Conservation (phyloP, 2,113 vertebrate genomes). For the Prolemur simus region DNA sequence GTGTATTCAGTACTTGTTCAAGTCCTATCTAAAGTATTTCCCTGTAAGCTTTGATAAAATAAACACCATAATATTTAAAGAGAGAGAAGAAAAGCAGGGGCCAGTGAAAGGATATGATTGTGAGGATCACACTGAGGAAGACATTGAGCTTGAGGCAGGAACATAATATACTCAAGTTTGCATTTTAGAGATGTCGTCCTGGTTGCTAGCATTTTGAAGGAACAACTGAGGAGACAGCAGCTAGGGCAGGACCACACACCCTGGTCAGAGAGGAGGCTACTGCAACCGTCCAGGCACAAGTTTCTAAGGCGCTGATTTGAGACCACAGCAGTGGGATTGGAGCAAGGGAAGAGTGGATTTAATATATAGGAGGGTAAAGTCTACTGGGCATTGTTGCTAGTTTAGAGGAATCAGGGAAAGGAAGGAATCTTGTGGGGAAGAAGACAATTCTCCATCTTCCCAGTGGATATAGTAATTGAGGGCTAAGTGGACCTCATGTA, state of each 20-base stretch:
- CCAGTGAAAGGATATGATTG: background rate
- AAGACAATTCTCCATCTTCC: background rate
- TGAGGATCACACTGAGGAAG: background rate
- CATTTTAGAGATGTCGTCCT: background rate
- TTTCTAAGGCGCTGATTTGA: background rate
- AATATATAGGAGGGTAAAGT: background rate
- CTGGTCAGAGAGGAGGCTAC: background rate
- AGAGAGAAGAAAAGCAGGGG: background rate
- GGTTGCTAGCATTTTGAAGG: background rate
- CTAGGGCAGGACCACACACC: background rate
- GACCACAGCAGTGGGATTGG: background rate
- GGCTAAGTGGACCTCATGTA: background rate
- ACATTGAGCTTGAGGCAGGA: background rate
- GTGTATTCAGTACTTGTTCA: background rate
- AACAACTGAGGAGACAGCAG: background rate
- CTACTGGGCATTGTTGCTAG: background rate
- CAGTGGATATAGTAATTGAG: background rate
- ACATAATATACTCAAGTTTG: background rate
- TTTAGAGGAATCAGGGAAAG: background rate
- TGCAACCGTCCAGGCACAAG: background rate
- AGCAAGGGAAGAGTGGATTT: background rate
- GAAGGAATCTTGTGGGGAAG: background rate
- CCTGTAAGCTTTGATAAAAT: background rate
- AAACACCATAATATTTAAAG: constrained; percentile 37
- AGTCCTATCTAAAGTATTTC: background rate